These are phyloP conservation scores for Cerastoderma edule DNA, from an alignment of 2,888 invertebrate species.

Conservation along the genomic window DNA sequence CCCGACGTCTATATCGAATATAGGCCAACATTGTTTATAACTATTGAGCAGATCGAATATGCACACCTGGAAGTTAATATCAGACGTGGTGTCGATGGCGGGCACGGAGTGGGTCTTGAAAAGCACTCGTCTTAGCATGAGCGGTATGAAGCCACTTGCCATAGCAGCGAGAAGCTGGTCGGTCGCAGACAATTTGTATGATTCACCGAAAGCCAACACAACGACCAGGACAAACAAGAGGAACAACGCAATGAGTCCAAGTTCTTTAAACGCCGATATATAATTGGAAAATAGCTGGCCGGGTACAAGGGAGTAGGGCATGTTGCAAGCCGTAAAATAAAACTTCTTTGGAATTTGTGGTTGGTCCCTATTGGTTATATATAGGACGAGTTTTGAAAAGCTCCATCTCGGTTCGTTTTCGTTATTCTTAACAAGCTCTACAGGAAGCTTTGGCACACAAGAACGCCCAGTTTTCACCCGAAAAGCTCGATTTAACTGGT, in stretches of 20 bases:
- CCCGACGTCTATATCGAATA: slow-evolving; percentile 49
- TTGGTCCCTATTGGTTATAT: slow-evolving; percentile 54
- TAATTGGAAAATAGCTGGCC: slow-evolving; percentile 55
- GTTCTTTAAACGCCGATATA: slow-evolving; percentile 49
- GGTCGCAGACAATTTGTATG: slow-evolving; percentile 59
- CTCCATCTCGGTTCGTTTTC: slow-evolving; percentile 52
- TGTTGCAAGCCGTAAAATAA: slow-evolving; percentile 59
- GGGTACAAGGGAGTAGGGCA: slow-evolving; percentile 59
- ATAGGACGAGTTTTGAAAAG: slow-evolving; percentile 46
- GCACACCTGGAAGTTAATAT: slow-evolving; percentile 53
- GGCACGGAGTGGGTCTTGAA: slow-evolving; percentile 47
- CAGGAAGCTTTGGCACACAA: slow-evolving; percentile 46
- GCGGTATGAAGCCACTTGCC: slow-evolving; percentile 65
- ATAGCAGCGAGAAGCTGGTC: slow-evolving; percentile 61
- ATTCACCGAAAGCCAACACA: slow-evolving; percentile 65
- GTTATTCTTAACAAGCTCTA: slow-evolving; percentile 20
- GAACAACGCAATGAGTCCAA: slow-evolving; percentile 54
- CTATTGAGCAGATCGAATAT: slow-evolving; percentile 43
- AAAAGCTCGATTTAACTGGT: slow-evolving; percentile 76
- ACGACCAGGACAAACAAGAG: slow-evolving; percentile 63
- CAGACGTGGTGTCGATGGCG: slow-evolving; percentile 30
- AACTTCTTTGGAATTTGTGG: slow-evolving; percentile 59
- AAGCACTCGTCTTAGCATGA: slow-evolving; percentile 59
- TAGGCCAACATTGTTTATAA: slow-evolving; percentile 53
- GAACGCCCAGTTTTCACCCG: slow-evolving; percentile 64